Base-by-base conservation (phyloP, 2,888 invertebrate species). In the Ditylenchus weischeri region DNA sequence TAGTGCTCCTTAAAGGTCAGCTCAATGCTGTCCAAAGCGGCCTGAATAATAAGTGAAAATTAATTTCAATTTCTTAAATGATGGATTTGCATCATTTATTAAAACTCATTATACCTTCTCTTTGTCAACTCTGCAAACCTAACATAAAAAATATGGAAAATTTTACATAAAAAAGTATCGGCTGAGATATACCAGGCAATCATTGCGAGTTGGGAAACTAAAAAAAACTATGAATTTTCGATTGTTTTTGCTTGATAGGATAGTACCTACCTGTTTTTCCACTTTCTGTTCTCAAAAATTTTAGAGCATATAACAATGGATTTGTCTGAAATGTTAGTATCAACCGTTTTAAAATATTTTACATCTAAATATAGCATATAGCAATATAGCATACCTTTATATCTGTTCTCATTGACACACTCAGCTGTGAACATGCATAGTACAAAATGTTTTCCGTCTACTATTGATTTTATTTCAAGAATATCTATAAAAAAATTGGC, bases 1-100 rank as follows among this genome's bases (percentile, higher is more conserved):
- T 96, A 98, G 84, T 94, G 93, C 84, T 98, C 96, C 84, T 92
- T 93, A 83, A 96, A 96, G 0, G 92, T 92, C 49, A 99, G 87
- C 85, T 98, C 98, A 61, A 98, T 90, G 0, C 94, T 92, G 86
- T 98, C 96, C 74, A 98, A 64, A 0, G 73, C 57, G 35, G 76
- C 72, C 75, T 76, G 54, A 68, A 57, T 65, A 43, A 64, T 15
- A 38, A 38, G 11, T 13, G 5, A 6, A 48, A 6, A 11, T 49
- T n/a, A 15, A n/a, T 18, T 21, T 23, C 15, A n/a, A 8, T 47
- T 35, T 21, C 21, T 47, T 47, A 64, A 11, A 54, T 19, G 18
- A 38, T 19, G 65, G n/a, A 43, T 43, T 43, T 11, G 54, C 5
- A 54, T 3, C 15, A n/a, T 15, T 7, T 54, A 54, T 54, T 10